Evolutionary conservation across 2,797 vertebrate species (phyloP), one percentile per base, ranked within the genome.

Genomic region (Mormyrus proboscirostris): DNA sequence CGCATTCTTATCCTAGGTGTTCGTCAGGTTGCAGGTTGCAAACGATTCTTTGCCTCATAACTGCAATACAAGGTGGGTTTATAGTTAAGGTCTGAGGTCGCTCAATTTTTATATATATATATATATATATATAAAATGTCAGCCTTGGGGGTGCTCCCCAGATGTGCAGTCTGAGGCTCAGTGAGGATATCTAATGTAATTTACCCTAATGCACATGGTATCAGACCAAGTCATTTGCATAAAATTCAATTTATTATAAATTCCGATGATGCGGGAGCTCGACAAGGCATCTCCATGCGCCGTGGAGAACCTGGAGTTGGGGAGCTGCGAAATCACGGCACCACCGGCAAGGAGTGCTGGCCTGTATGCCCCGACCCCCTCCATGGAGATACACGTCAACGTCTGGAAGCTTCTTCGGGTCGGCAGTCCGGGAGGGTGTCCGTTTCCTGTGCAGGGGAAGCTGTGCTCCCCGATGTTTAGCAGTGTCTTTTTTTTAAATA

Each of bases 191-290:
- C 38, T 91, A 90, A 92, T 93, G 91, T 91, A 90, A 88, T 89
- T 47, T 91, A 90, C 92, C 92, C 91, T 92, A 90, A 90, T 90
- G 89, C 91, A 79, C 16, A 25, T 90, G 89, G 92, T 91, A 89
- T 86, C 89, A 88, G 90, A 90, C 79, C 57, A 92, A 59, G 50
- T 84, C 69, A 12, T 88, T 89, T 91, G 92, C 89, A 90, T 65
- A 65, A 44, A 25, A 44, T 47, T 62, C 57, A 22, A 88, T 65
- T 65, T 65, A 25, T 88, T 22, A 88, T 33, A 88, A 62, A 88
- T 65, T n/a, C 4, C 41, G 7, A 47, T 25, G 38, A 55, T 87
- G 51, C 85, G 10, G 85, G 33, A 7, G 7, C 38, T 79, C 19
- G 73, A 12, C 73, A 14, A 4, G 73, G 38, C 7, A 79, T 44